A percentile compares a stretch with the other conserved stretches of the same genome.
Conservation (phyloP, 1,140 invertebrate species). For the Mizuhopecten yessoensis region DNA sequence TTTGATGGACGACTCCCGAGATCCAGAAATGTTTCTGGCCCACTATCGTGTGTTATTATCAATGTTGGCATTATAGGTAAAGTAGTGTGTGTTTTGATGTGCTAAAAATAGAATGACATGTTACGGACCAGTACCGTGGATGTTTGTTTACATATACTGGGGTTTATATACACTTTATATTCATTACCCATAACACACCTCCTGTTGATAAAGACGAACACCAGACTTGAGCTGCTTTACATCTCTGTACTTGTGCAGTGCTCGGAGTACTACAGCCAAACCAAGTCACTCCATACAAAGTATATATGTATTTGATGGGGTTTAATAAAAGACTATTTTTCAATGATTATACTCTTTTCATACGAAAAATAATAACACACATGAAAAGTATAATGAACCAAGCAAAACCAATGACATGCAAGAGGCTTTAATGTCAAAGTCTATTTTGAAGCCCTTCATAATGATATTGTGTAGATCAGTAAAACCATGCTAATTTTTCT, state of each 20-base stretch:
- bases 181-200: not conserved
- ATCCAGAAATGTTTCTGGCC: not conserved
- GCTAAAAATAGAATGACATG: not conserved
- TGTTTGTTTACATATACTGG: not conserved
- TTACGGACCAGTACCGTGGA: not conserved
- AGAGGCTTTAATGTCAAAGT: no score
- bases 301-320: no score
- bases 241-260: not conserved
- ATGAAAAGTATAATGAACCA: no score
- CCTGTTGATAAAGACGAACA: not conserved
- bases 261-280: not conserved
- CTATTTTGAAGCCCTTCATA: no score
- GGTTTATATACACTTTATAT: not conserved
- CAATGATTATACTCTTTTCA: no score
- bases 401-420: no score
- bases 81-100: constrained; percentile 18
- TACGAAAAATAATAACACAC: no score
- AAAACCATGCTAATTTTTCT: no score
- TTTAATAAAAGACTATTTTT: no score
- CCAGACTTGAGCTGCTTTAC: not conserved
- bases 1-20: not conserved
- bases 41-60: not conserved
- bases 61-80: constrained; percentile 34
- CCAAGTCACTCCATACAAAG: no score
- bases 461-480: no score